Evolutionary conservation across 2,113 vertebrate species (phyloP).

Genomic region (Quiscalus mexicanus): DNA sequence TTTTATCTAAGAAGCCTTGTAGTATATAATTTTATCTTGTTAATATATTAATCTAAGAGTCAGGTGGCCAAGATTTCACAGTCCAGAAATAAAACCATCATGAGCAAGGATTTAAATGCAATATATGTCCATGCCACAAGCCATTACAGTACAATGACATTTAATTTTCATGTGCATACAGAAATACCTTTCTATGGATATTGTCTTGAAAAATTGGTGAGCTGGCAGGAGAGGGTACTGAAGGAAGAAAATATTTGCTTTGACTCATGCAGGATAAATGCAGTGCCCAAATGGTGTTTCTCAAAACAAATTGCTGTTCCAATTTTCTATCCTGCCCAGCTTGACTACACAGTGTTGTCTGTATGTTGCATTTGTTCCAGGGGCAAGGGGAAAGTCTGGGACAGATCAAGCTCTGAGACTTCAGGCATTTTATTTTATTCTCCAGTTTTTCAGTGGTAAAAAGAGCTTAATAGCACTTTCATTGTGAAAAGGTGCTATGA

Average conservation of each 20-base stretch:
- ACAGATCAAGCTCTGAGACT: not conserved
- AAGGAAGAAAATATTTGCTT: not conserved
- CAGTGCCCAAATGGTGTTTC: not conserved
- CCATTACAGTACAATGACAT: not conserved
- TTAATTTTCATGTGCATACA: not conserved
- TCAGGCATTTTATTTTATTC: not conserved
- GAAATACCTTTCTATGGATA: not conserved
- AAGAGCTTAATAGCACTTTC: not conserved
- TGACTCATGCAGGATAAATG: not conserved
- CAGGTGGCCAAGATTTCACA: constrained; percentile 1
- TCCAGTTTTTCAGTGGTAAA: not conserved
- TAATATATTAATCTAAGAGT: not conserved
- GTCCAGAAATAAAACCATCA: not conserved
- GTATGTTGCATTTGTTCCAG: rapidly evolving
- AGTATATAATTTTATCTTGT: not conserved
- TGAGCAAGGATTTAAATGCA: not conserved
- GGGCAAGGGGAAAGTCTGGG: not conserved
- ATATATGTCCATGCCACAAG: not conserved
- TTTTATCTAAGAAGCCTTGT: not conserved
- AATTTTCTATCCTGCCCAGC: not conserved
- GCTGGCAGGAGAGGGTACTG: not conserved
- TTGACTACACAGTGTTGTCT: not conserved
- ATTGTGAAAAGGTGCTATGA: not conserved
- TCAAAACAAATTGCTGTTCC: not conserved
- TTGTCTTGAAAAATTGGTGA: not conserved